These are phyloP conservation scores for Nycticebus coucang DNA, from an alignment of 2,113 vertebrate genomes.

Conservation along the genomic window DNA sequence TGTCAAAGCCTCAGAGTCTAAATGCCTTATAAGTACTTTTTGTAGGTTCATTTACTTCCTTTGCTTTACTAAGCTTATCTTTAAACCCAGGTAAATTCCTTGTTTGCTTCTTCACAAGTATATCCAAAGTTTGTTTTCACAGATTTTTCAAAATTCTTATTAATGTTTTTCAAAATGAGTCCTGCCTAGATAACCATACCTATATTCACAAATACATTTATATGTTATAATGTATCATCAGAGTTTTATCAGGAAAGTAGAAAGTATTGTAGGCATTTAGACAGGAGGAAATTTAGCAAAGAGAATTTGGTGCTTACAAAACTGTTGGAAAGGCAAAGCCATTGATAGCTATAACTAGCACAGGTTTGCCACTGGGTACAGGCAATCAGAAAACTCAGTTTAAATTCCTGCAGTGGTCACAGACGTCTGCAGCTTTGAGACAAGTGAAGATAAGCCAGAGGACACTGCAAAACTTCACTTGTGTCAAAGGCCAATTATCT, in stretches of 20 bases:
- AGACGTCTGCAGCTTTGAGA: neutral
- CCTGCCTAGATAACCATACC: neutral
- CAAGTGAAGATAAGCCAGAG: neutral
- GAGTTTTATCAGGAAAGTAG: neutral
- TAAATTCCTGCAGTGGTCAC: neutral
- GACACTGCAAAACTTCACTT: neutral
- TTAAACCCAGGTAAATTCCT: slow-evolving; percentile 9
- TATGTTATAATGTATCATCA: neutral
- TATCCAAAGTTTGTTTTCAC: neutral
- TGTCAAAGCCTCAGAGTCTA: neutral
- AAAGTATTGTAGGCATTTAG: slow-evolving; percentile 1
- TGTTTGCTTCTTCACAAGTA: neutral
- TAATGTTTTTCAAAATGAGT: neutral
- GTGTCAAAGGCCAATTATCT: neutral
- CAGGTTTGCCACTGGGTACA: neutral
- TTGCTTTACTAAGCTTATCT: neutral
- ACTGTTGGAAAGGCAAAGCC: neutral
- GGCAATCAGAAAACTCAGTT: slow-evolving; percentile 21
- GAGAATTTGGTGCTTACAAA: neutral
- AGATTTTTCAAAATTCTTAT: neutral
- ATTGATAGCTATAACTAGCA: neutral
- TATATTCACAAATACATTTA: neutral
- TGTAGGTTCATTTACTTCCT: neutral
- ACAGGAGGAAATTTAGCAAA: neutral
- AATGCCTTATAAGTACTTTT: neutral